Evolutionary conservation across 2,797 vertebrate species (phyloP), one percentile per base, ranked within the genome.

Genomic region (Rhinichthys osculus): DNA sequence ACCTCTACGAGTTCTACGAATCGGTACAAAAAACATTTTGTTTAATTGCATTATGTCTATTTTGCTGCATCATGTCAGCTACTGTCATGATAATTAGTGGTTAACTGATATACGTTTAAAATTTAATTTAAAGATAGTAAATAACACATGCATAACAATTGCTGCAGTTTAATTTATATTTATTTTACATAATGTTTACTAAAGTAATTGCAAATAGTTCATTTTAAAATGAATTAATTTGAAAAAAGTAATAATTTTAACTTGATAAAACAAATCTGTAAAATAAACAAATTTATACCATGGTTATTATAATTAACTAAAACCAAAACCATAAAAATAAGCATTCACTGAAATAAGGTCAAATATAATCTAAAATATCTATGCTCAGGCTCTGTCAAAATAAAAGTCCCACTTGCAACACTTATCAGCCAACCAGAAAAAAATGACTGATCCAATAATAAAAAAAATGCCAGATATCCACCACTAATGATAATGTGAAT

Each of bases 1-100:
- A 93, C 88, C 92, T 95, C 30, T 94, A 96, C n/a, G 94, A 96
- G 89, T 96, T 96, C 91, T 95, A 95, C 40, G 94, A 96, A 87
- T 95, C 92, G 13, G 95, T 97, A 92, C 93, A 92, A 19, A 64
- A 92, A 64, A 91, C 19, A 59, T 38, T 7, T 38, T 42, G 35
- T 23, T 30, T 11, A 2, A 52, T n/a, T 38, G 8, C 27, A 54
- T 76, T 35, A 19, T 14, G 38, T n/a, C 8, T 33, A 21, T 7
- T 17, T 78, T 59, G 23, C 7, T 62, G 23, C 7, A n/a, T 27
- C 73, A 50, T 54, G 8, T 76, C 27, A 76, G 9, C 11, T 54
- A 50, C 5, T 50, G 16, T 2, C 35, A 70, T 69, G n/a, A 73
- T 17, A 73, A 30, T 47, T 73, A 17, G 72, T 76, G 30, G 19